Evolutionary conservation across 2,888 invertebrate genomes (phyloP), one percentile per base, ranked within the genome.

Genomic region (Morpho deidamia): DNA sequence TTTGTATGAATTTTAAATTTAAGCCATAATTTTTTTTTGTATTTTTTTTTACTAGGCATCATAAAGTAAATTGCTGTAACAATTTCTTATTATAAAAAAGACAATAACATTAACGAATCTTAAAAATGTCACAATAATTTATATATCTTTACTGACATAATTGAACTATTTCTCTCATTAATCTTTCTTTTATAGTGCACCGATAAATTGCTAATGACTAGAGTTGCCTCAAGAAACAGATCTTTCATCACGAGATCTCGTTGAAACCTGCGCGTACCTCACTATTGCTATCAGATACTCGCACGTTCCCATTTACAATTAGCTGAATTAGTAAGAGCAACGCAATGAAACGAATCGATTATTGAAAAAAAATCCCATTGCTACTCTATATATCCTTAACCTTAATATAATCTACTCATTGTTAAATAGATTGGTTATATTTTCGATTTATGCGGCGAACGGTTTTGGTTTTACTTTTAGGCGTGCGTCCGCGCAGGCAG

Each of bases 321-420:
- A 49, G 41, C 11, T 41, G 47, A 56, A 46, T 53, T 48, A 51
- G 44, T 10, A 9, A 45, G 37, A 51, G 43, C 51, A 51, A 47
- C n/a, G 33, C 40, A 32, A 51, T 45, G 48, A 35, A 69, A 70
- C 73, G 66, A 75, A 81, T 80, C 70, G 69, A 74, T 77, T 73
- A 72, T 71, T 68, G 66, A 68, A 76, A 23, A 23, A 81, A 79
- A 66, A 55, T 53, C 52, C 62, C 69, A 69, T 70, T 60, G 68
- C 69, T 71, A 71, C 70, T 60, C 60, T 76, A 78, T 69, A 67
- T 79, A 85, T 87, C 85, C 84, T 87, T 87, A 81, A 86, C 87
- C 85, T 87, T 85, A 83, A 81, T 85, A 73, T 67, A 58, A 52
- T 72, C 71, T 81, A 72, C 75, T 74, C 72, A 79, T 79, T 76